Base-by-base conservation (phyloP, 1,140 invertebrate species). In the Brachionus paranguensis region DNA sequence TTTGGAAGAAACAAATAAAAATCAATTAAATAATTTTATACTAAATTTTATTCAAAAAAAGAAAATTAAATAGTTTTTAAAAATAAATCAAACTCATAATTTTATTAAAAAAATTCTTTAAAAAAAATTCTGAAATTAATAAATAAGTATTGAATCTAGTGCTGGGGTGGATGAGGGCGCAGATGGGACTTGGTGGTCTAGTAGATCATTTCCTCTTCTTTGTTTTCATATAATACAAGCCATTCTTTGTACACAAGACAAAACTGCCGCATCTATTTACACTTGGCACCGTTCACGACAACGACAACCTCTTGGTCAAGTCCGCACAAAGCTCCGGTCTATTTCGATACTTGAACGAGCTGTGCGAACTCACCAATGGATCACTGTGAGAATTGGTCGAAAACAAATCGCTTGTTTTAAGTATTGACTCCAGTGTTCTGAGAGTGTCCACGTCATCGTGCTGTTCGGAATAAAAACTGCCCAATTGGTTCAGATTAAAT, bases 321-420 rank as follows among this genome's bases (percentile, higher is more conserved):
- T 72, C 68, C 17, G 12, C n/a, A 41, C 8, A 11, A 2, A 11
- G 2, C 14, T 72, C 41, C 17, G 29, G 68, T 6, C 41, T 72
- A 43, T 43, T 72, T 72, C 68, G 29, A 72, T 43, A 72, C 33
- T 41, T 72, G 20, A 72, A 43, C 37, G 68, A 72, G 41, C 37
- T 72, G 37, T 43, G 43, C 8, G 68, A 72, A 17, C 37, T n/a
- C 17, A 43, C 37, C 17, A n/a, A 72, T 5, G 68, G 17, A 41
- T 72, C 68, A 20, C 17, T 41, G 7, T 10, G 68, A 41, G 41
- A 43, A 43, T 5, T 72, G 17, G 33, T 72, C 37, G 68, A 72
- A 43, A 72, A 72, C 17, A 72, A 41, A 43, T 72, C 68, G 37
- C 37, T 72, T 72, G 68, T 43, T 72, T 72, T 43, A n/a, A 72